Base-by-base conservation (phyloP, 2,888 invertebrate species). In the Aelia acuminata region DNA sequence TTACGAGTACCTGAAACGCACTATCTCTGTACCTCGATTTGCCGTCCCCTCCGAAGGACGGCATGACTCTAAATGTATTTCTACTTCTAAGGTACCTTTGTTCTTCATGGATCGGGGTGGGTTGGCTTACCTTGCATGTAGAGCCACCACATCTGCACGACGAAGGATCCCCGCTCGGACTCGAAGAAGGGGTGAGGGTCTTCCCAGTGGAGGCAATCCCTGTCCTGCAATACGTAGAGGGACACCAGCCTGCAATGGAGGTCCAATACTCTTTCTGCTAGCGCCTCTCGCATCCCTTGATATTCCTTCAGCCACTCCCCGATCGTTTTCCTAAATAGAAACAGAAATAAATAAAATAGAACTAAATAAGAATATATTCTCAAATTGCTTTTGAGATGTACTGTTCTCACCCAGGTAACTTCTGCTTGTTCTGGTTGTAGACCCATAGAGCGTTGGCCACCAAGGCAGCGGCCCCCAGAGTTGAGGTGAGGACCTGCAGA, bases 91-190 rank as follows among this genome's bases (percentile, higher is more conserved):
- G n/a, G n/a, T n/a, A n/a, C n/a, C n/a, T 3, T 50, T 50, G 7
- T 22, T 50, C 20, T 50, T 22, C 22, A 0, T 0, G 3, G 20
- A 3, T 20, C 4, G 50, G 5, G 4, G n/a, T n/a, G 53, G 53
- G 4, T 10, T 22, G 3, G 26, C 57, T 1, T 26, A 95, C 96
- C 96, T 93, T 96, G 95, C 95, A 97, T 96, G 91, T 97, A 97
- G 39, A 96, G 93, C 96, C 97, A 96, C 97, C 97, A 97, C 94
- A 97, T 97, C 91, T 97, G 97, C 90, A 97, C 94, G 2, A 96
- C 95, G 70, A 96, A 97, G 5, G 97, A 96, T 5, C 96, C 96
- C 22, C 96, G 93, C 91, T 96, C 96, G 0, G 94, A 95, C 92
- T 95, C 95, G 91, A 95, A 95, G 91, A 96, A 96, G 0, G 94